Evolutionary conservation across 2,113 vertebrate genomes (phyloP), one percentile per base, ranked within the genome.

Genomic region (Hipposideros armiger): DNA sequence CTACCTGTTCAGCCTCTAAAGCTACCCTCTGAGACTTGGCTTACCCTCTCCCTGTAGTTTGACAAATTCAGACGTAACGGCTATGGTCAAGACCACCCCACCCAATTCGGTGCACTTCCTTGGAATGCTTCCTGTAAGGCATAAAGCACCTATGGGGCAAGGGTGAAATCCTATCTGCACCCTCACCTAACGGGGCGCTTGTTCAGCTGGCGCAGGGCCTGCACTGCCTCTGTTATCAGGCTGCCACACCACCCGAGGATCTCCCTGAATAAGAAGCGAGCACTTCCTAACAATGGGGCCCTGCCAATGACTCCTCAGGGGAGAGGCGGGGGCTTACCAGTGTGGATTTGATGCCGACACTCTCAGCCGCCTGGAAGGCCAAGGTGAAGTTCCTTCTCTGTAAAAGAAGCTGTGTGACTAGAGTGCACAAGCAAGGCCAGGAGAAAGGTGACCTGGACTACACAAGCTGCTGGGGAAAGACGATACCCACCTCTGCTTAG

Each of bases 341-440:
- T 92, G 99, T 99, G 98, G 99, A 99, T 98, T 99, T 99, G 98
- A 99, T 99, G 96, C 99, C 99, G 67, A 99, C 99, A 26, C 99
- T 99, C 98, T 99, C 99, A 50, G 99, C 99, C 26, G 99, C 99
- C 97, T 99, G 99, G 98, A 99, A 99, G 69, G 99, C 99, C 97
- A 99, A 98, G 2, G 99, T 99, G 98, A 99, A 99, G 98, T 99
- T 99, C 98, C 99, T 99, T 98, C 99, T 99, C 99, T 99, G 98
- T 36, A 97, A 97, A 77, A 88, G 62, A 94, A 92, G 83, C 5
- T 0, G 0, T 0, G 2, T 58, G 45, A n/a, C 15, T 45, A 4
- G 2, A 73, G 30, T 11, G 62, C 0, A 56, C 14, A 8, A 47
- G 56, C 3, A 16, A 30, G 7, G 26, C 26, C 22, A 7, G 54